phyloP scores from a whole-genome alignment of 1,140 invertebrate genomes.

The Chrysomallon squamiferum region DNA sequence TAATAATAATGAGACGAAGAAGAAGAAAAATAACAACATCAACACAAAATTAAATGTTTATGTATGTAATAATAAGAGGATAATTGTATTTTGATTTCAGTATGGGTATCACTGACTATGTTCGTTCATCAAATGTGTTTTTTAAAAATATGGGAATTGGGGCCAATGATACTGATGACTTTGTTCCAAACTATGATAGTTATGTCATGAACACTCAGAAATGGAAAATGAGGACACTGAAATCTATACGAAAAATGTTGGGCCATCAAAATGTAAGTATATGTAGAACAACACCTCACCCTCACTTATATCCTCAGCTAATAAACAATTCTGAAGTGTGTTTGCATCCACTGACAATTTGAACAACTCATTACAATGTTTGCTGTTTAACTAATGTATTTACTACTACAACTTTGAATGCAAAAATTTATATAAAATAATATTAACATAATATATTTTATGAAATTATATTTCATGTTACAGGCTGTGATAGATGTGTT shows the following conservation, averaged over 20 bases:
- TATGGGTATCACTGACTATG: conserved; percentile 15
- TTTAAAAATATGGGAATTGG: conserved; percentile 18
- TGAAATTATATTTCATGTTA: not conserved
- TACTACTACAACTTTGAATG: no score
- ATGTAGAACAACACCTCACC: no score
- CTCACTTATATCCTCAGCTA: not conserved
- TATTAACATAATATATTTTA: not conserved
- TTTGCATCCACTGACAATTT: no score
- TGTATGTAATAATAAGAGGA: no score
- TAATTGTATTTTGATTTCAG: conserved; percentile 3
- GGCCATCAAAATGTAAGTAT: conserved; percentile 17
- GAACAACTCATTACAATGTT: no score
- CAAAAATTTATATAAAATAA: no score
- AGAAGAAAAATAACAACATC: no score
- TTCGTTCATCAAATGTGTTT: conserved; percentile 5
- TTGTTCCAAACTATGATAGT: conserved; percentile 11
- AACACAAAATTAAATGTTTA: no score
- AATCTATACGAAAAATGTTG: conserved; percentile 17
- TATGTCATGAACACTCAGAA: conserved; percentile 4
- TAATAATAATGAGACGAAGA: no score
- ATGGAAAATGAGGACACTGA: conserved; percentile 15
- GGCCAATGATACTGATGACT: conserved; percentile 8
- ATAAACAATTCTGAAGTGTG: no score
- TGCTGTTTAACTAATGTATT: no score
- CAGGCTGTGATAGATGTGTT: conserved; percentile 19